Conservation (phyloP, 2,888 invertebrate species). For the Cerastis rubricosa region DNA sequence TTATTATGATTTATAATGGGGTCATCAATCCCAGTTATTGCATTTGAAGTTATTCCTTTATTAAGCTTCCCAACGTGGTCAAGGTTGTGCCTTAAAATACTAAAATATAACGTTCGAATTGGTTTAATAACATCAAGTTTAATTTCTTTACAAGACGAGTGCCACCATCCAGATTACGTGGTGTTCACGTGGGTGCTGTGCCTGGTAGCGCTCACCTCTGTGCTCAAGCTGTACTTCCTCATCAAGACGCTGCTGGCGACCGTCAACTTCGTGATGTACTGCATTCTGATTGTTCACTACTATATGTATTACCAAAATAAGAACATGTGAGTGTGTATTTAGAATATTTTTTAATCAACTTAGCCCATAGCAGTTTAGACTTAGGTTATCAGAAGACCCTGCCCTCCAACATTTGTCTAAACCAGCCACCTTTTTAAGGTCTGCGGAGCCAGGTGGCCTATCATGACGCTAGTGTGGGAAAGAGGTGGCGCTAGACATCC, state of each 20-base stretch:
- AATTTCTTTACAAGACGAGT: slow-evolving; percentile 75
- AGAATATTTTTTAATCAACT: not conserved
- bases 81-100: not conserved
- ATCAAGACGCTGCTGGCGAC: slow-evolving; percentile 96
- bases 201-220: slow-evolving; percentile 97
- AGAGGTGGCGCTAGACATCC: no score
- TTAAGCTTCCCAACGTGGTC: not conserved
- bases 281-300: slow-evolving; percentile 92
- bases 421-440: not conserved
- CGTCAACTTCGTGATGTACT: slow-evolving; percentile 94
- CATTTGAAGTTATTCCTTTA: not conserved
- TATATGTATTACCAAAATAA: slow-evolving; percentile 85
- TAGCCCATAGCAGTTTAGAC: not conserved
- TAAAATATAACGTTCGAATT: not conserved
- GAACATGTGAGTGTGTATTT: slow-evolving; percentile 77
- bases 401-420: not conserved
- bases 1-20: not conserved
- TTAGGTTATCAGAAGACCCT: not conserved
- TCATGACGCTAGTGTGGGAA: no score
- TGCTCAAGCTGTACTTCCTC: slow-evolving; percentile 96
- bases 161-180: slow-evolving; percentile 96
- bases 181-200: slow-evolving; percentile 98
- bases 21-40: not conserved
- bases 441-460: no score
- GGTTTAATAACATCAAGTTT: not conserved